Conservation (phyloP, 2,113 vertebrate genomes). For the Elaphurus davidianus region DNA sequence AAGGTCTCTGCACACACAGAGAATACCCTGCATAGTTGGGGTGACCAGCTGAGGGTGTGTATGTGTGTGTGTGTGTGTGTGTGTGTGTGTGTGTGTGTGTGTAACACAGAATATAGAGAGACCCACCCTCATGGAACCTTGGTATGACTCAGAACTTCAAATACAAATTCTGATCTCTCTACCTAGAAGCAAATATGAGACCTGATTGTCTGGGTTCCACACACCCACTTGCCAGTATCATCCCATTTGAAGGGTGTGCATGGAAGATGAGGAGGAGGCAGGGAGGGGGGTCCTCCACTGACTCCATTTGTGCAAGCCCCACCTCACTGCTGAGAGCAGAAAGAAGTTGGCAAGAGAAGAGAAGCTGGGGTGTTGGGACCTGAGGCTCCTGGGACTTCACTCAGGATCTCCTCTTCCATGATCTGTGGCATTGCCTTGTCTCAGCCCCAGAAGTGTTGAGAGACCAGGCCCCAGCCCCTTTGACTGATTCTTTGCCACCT, state of each 20-base stretch:
- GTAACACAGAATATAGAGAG: neutral
- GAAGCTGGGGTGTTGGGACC: neutral
- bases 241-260: neutral
- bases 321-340: neutral
- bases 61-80: neutral
- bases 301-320: neutral
- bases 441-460: neutral
- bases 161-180: neutral
- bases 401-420: neutral
- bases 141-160: slow-evolving; percentile 37
- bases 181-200: neutral
- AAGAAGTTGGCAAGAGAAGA: neutral
- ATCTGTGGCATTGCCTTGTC: no score
- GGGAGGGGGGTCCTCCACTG: neutral
- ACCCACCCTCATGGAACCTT: neutral
- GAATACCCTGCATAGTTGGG: neutral
- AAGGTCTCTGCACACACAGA: neutral
- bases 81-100: neutral
- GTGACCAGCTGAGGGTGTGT: no score
- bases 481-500: neutral
- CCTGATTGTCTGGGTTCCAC: slow-evolving; percentile 27
- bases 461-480: neutral
- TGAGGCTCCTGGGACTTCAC: neutral
- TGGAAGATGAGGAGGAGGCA: slow-evolving; percentile 1
- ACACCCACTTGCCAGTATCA: slow-evolving; percentile 19